These are phyloP conservation scores for Bombus turneri DNA, from an alignment of 1,140 invertebrate genomes.

Conservation along the genomic window DNA sequence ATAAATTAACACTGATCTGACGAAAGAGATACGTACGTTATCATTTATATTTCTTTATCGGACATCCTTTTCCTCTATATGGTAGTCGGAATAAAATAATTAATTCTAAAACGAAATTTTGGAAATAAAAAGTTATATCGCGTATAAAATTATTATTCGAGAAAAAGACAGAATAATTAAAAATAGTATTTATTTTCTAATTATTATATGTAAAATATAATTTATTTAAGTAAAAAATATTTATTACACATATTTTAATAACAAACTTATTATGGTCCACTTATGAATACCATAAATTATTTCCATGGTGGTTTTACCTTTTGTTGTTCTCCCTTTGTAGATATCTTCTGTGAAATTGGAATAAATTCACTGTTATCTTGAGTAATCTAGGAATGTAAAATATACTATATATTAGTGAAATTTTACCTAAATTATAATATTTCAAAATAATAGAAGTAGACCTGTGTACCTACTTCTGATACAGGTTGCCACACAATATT, in stretches of 20 bases:
- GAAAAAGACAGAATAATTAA: background rate
- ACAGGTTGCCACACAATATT: conserved; percentile 74
- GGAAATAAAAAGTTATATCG: background rate
- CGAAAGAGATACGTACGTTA: conserved; percentile 15
- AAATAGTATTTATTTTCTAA: conserved; percentile 1
- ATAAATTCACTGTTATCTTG: conserved; percentile 74
- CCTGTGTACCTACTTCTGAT: conserved; percentile 69
- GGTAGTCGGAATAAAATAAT: conserved; percentile 3
- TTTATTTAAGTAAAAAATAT: conserved; percentile 63
- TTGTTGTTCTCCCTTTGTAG: conserved; percentile 66
- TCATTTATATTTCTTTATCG: conserved; percentile 63
- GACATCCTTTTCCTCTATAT: conserved; percentile 70
- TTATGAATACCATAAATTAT: conserved; percentile 73
- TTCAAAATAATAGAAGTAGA: background rate
- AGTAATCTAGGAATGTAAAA: conserved; percentile 52
- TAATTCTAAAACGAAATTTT: background rate
- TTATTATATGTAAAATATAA: conserved; percentile 49
- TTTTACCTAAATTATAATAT: background rate
- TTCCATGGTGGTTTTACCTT: conserved; percentile 80
- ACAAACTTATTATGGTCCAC: conserved; percentile 49
- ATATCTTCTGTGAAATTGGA: conserved; percentile 70
- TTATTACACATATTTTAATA: conserved; percentile 44
- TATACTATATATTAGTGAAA: background rate
- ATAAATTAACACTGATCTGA: conserved; percentile 38
- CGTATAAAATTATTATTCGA: background rate